Evolutionary conservation across 1,140 invertebrate species (phyloP), one percentile per base, ranked within the genome.

Genomic region (Pinna nobilis): DNA sequence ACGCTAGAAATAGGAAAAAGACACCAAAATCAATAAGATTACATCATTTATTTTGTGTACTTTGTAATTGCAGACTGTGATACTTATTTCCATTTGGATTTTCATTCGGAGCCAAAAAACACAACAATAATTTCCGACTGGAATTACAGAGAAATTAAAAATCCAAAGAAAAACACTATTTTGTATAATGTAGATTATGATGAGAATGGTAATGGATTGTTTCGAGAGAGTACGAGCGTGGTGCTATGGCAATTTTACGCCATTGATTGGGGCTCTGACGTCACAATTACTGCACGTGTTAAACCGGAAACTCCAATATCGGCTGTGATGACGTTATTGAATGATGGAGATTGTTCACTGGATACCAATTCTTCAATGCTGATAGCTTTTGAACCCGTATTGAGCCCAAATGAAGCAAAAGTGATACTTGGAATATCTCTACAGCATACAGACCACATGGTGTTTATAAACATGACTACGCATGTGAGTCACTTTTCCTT

Each of bases 341-440:
- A 25, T 41, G 35, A 63, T 30, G 35, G 23, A 1, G 59, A 63
- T 25, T 63, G 59, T 41, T n/a, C 37, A 11, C 30, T 23, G 13
- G 23, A 39, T 41, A 30, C 9, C n/a, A 32, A 30, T 63, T 37
- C 59, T n/a, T 63, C 59, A 0, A 15, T 44, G 28, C 9, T 41
- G n/a, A 63, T 63, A n/a, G 37, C n/a, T n/a, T 63, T 63, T 25
- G n/a, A 63, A 41, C 28, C n/a, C 25, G n/a, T 39, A 11, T 32
- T 37, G n/a, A 32, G 44, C n/a, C 39, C 39, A 39, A 63, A 63
- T 5, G 28, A n/a, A 37, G 37, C 44, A 5, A 39, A 39, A 20
- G 59, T 63, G 35, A 63, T 63, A 44, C 44, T 63, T 63, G 59
- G 59, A 63, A 33, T 63, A 13, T 63, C 59, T 39, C 25, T 63